Conservation (phyloP, 2,797 vertebrate species). For the Mallotus villosus region DNA sequence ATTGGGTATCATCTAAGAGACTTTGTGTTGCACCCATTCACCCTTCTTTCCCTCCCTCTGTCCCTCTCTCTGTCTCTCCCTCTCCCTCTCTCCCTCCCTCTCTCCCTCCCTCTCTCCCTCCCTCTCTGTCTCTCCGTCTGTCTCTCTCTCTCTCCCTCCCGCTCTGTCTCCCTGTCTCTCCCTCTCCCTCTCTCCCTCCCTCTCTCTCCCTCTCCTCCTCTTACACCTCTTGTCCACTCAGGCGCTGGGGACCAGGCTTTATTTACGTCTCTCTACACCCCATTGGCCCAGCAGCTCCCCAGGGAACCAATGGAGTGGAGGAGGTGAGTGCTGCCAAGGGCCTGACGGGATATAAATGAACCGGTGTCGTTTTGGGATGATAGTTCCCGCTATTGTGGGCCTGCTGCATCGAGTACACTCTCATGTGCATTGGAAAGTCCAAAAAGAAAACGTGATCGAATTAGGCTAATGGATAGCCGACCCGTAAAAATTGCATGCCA, state of each 20-base stretch:
- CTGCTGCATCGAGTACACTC: neutral
- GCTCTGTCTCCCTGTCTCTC: no score
- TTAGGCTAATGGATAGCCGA: no score
- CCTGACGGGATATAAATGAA: conserved; percentile 8
- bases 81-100: neutral
- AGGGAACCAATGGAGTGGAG: conserved; percentile 98
- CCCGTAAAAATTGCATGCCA: neutral
- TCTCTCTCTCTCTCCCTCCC: neutral
- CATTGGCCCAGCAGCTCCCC: conserved; percentile 92
- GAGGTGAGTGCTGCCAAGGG: conserved; percentile 70
- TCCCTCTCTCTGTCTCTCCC: neutral
- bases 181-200: neutral
- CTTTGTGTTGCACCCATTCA: neutral
- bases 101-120: neutral
- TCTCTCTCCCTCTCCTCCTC: no score
- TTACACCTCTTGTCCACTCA: conserved; percentile 41
- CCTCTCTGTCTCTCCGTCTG: no score
- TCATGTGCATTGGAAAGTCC: no score
- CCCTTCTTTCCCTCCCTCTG: neutral
- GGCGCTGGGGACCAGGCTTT: conserved; percentile 95
- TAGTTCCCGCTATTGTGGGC: neutral
- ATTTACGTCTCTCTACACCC: conserved; percentile 89
- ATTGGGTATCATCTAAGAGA: neutral
- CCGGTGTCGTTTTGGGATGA: neutral
- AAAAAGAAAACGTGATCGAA: no score